Evolutionary conservation across 2,888 invertebrate species (phyloP).

Genomic region (Stenodera caucasica): DNA sequence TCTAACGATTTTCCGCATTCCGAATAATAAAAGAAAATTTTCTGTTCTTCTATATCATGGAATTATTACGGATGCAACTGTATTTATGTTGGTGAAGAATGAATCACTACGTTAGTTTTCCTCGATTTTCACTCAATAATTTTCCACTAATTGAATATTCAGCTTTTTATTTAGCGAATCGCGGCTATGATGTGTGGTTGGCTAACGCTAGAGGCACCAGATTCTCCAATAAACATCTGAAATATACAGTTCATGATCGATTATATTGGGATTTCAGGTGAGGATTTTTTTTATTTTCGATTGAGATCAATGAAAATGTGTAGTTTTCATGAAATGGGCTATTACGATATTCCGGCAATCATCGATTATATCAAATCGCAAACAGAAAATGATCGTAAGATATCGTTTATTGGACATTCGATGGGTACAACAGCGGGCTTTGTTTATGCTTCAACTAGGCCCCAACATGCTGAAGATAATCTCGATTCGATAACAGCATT

Average conservation of each 20-base stretch:
- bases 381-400: conserved; percentile 52
- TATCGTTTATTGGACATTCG: conserved; percentile 83
- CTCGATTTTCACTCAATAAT: too few relatives aligned
- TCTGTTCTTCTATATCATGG: conserved; percentile 2
- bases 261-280: conserved; percentile 68
- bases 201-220: conserved; percentile 80
- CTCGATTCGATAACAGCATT: conserved; percentile 66
- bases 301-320: too few relatives aligned
- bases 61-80: neutral
- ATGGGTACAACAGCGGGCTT: conserved; percentile 80
- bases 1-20: conserved; percentile 5
- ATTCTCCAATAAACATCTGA: conserved; percentile 67
- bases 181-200: conserved; percentile 75
- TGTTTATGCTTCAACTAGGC: conserved; percentile 66
- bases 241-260: conserved; percentile 57
- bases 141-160: too few relatives aligned
- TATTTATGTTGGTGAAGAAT: conserved; percentile 5
- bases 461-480: conserved; percentile 66
- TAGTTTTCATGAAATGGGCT: conserved; percentile 81
- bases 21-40: neutral
- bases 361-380: conserved; percentile 72
- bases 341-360: conserved; percentile 80
- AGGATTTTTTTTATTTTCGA: too few relatives aligned
- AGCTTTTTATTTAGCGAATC: conserved; percentile 66
- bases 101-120: neutral